A percentile compares a stretch with the other conserved stretches of the same genome.
Evolutionary conservation across 2,797 vertebrate species (phyloP).

Genomic region (Gouania willdenowi): DNA sequence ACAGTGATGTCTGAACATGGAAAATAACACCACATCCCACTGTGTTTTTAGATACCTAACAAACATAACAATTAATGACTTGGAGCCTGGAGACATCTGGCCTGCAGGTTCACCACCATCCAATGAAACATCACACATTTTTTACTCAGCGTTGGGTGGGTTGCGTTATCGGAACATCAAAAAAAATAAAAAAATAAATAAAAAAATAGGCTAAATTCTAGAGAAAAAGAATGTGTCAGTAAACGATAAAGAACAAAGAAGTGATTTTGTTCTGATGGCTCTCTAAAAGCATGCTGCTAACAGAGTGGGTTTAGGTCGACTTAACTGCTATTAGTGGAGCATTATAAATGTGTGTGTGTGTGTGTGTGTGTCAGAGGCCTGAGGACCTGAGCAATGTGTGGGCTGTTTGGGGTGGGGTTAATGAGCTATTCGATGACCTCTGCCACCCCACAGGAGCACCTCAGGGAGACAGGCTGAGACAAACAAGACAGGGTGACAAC

Average conservation of each 20-base stretch:
- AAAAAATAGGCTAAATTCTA: no score
- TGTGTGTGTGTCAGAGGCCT: conserved; percentile 28
- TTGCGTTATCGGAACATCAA: no score
- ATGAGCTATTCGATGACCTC: conserved; percentile 74
- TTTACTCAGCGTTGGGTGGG: no score
- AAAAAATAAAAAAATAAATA: no score
- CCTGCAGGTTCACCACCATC: conserved; percentile 42
- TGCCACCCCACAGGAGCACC: conserved; percentile 63
- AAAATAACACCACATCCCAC: conserved; percentile 59
- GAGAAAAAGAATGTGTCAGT: no score
- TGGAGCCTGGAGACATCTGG: conserved; percentile 59
- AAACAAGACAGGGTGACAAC: conserved; percentile 70
- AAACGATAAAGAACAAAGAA: no score
- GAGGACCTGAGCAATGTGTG: conserved; percentile 65
- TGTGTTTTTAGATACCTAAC: conserved; percentile 51
- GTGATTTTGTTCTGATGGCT: conserved; percentile 27
- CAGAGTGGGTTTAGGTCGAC: conserved; percentile 57
- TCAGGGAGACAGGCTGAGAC: conserved; percentile 59
- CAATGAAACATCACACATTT: conserved; percentile 17
- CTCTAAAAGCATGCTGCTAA: conserved; percentile 45
- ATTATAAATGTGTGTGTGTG: conserved; percentile 53
- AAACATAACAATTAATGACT: conserved; percentile 66
- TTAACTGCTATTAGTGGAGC: conserved; percentile 70
- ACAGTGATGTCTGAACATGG: conserved; percentile 61
- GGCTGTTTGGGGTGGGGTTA: conserved; percentile 73